These are phyloP conservation scores for Drosophila algonquin DNA, from an alignment of 2,888 invertebrate genomes.

Conservation along the genomic window DNA sequence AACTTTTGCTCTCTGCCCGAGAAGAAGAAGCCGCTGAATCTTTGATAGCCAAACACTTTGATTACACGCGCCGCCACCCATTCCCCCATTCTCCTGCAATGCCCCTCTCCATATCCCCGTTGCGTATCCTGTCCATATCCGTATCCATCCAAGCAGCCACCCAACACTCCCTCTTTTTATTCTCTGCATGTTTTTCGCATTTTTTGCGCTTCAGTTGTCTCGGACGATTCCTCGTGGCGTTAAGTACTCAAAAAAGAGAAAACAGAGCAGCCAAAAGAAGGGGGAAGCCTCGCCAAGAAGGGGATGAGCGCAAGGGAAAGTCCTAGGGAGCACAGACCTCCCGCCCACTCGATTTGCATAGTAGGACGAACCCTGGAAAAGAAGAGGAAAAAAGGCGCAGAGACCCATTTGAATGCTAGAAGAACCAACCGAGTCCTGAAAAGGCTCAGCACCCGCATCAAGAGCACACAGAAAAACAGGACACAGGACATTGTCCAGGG, in stretches of 20 bases:
- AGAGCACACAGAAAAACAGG: conserved; percentile 13
- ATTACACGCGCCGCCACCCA: conserved; percentile 67
- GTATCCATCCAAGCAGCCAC: conserved; percentile 5
- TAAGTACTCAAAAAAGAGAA: conserved; percentile 57
- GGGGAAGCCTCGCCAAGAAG: conserved; percentile 2
- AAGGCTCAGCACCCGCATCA: not conserved
- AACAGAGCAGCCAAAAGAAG: conserved; percentile 12
- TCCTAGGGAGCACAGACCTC: not conserved
- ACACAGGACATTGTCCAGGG: conserved; percentile 28
- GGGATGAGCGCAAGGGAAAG: not conserved
- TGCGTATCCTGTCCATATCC: not conserved
- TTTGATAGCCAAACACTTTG: conserved; percentile 74
- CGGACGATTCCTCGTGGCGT: conserved; percentile 63
- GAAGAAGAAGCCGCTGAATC: conserved; percentile 29
- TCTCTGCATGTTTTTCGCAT: conserved; percentile 67
- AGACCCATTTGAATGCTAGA: conserved; percentile 1
- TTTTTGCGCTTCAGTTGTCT: conserved; percentile 70
- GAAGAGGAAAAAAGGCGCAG: conserved; percentile 8
- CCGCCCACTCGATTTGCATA: conserved; percentile 28
- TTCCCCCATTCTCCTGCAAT: conserved; percentile 3
- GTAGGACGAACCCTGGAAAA: conserved; percentile 1
- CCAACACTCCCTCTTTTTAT: conserved; percentile 13
- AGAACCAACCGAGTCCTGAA: not conserved
- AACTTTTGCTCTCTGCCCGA: conserved; percentile 46
- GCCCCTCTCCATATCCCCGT: not conserved